phyloP scores from a whole-genome alignment of 30 jellyfish, hydroid and myxozoan species.

The Cassiopea andromeda region DNA sequence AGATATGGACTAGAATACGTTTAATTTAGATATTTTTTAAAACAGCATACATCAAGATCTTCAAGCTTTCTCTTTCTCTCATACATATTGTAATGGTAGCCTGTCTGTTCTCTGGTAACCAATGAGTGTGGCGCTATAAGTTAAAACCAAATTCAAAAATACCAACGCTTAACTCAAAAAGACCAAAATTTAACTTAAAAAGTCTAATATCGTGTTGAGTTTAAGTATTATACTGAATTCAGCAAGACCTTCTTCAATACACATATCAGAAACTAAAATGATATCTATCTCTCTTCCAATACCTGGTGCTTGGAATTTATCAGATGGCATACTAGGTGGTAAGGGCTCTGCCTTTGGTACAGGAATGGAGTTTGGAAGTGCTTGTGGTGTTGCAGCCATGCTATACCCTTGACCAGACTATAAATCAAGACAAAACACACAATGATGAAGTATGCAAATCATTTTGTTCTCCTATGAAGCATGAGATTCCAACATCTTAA shows the following conservation, averaged over 20 bases:
- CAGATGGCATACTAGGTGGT: conserved; percentile 37
- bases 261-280: no score
- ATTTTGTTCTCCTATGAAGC: no score
- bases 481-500: no score
- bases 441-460: not conserved
- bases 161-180: no score
- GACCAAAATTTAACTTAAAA: no score
- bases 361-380: conserved; percentile 33
- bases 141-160: no score
- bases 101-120: conserved; percentile 31
- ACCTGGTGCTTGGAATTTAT: conserved; percentile 41
- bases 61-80: conserved; percentile 86
- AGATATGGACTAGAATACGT: not conserved
- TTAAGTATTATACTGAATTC: no score
- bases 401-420: conserved; percentile 73
- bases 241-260: no score
- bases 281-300: not conserved
- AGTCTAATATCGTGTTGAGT: no score
- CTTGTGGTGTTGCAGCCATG: conserved; percentile 40
- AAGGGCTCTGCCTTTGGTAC: conserved; percentile 22
- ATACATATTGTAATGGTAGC: conserved; percentile 84
- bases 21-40: not conserved
- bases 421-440: not conserved
- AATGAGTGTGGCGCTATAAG: not conserved
- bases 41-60: conserved; percentile 80